Evolutionary conservation across 2,888 invertebrate genomes (phyloP).

Genomic region (Bhutanitis thaidina): DNA sequence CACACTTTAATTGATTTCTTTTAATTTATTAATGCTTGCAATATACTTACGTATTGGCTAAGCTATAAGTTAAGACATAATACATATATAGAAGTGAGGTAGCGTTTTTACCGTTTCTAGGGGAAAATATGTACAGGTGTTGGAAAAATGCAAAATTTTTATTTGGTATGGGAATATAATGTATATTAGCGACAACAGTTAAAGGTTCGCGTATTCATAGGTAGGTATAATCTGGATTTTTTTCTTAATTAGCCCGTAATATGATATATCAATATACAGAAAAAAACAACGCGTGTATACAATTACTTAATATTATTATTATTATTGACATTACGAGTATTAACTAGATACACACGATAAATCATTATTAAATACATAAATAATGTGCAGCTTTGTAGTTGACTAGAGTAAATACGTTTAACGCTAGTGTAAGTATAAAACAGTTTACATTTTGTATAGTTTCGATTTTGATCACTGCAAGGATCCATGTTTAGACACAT

Average conservation of each 20-base stretch:
- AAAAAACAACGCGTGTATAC: conserved; percentile 51
- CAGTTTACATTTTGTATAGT: conserved; percentile 62
- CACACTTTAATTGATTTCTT: conserved; percentile 10
- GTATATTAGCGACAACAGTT: conserved; percentile 36
- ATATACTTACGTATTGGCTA: conserved; percentile 54
- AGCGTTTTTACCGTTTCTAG: conserved; percentile 77
- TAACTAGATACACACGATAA: conserved; percentile 65
- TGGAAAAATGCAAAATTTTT: conserved; percentile 56
- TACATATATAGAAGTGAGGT: conserved; percentile 64
- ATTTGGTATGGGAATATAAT: conserved; percentile 61
- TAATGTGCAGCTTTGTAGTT: conserved; percentile 75
- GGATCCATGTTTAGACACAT: conserved; percentile 74
- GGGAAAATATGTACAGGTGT: conserved; percentile 74
- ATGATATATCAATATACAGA: conserved; percentile 50
- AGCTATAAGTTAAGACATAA: conserved; percentile 65
- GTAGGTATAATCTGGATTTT: conserved; percentile 26
- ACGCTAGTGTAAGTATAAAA: conserved; percentile 65
- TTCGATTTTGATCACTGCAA: conserved; percentile 78
- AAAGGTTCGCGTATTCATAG: conserved; percentile 30
- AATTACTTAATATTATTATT: conserved; percentile 48
- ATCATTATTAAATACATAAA: conserved; percentile 52
- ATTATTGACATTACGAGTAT: conserved; percentile 66
- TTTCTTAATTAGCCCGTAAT: conserved; percentile 43
- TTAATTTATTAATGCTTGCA: conserved; percentile 26
- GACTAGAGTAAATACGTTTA: conserved; percentile 77